Evolutionary conservation across 1,140 invertebrate genomes (phyloP).

Genomic region (Ips typographus): DNA sequence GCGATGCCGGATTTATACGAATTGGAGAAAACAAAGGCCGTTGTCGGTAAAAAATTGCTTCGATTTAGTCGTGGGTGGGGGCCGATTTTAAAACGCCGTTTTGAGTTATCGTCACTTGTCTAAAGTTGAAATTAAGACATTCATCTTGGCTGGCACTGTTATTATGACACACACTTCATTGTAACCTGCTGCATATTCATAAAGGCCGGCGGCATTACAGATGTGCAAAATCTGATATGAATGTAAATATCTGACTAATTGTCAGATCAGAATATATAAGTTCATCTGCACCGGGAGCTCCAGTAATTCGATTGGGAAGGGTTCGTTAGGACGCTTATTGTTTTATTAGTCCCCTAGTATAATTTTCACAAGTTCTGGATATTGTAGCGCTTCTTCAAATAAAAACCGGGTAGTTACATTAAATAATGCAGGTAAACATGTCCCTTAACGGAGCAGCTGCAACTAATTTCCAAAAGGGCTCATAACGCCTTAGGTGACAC

Average conservation of each 20-base stretch:
- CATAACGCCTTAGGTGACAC: too few relatives aligned
- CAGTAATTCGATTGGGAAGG: slow-evolving; percentile 1
- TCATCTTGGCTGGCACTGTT: background rate
- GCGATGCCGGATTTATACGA: slow-evolving; percentile 22
- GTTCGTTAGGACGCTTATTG: slow-evolving; percentile 8
- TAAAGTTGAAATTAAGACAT: slow-evolving; percentile 6
- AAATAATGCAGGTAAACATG: too few relatives aligned
- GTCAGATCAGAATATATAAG: slow-evolving; percentile 1
- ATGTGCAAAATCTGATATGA: slow-evolving; percentile 16
- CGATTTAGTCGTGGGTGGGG: background rate
- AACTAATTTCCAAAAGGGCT: too few relatives aligned
- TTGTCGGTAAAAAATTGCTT: slow-evolving; percentile 12
- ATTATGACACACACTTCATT: too few relatives aligned
- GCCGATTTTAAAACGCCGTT: slow-evolving; percentile 5
- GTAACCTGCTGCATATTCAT: too few relatives aligned
- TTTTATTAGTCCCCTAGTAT: background rate
- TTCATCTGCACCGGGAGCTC: background rate
- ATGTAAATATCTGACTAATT: slow-evolving; percentile 22
- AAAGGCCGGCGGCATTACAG: slow-evolving; percentile 1
- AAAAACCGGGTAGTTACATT: too few relatives aligned
- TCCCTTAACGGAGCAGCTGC: too few relatives aligned
- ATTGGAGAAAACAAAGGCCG: slow-evolving; percentile 14
- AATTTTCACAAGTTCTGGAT: background rate
- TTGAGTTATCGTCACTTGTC: background rate
- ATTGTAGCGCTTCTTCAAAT: background rate